Evolutionary conservation across 92 coral and sea anemone species (phyloP).

Genomic region (Epizoanthus stellaris): DNA sequence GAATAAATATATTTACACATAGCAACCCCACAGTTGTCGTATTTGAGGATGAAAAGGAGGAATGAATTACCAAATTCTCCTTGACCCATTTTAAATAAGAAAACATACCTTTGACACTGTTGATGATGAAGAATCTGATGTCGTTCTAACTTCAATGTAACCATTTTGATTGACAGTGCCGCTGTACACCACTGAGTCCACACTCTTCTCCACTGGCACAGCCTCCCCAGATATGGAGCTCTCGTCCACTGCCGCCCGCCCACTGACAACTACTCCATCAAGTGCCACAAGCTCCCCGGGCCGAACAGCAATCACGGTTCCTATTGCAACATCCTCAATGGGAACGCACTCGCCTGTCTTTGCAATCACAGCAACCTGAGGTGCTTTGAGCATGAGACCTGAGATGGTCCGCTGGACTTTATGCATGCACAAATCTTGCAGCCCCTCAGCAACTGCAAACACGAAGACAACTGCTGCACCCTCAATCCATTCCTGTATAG

Average conservation of each 20-base stretch:
- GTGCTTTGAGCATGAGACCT: slow-evolving; percentile 90
- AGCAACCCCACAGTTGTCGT: no score
- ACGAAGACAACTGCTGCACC: slow-evolving; percentile 97
- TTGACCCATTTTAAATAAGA: no score
- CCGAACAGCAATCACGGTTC: slow-evolving; percentile 88
- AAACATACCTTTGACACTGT: slow-evolving; percentile 81
- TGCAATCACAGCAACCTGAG: slow-evolving; percentile 90
- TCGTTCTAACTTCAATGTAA: slow-evolving; percentile 92
- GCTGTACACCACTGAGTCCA: slow-evolving; percentile 78
- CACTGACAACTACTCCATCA: slow-evolving; percentile 94
- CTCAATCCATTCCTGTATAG: slow-evolving; percentile 89
- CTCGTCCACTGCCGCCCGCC: slow-evolving; percentile 94
- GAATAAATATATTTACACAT: no score
- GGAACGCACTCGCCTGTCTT: slow-evolving; percentile 88
- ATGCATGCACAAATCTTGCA: slow-evolving; percentile 85
- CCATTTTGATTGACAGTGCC: slow-evolving; percentile 99
- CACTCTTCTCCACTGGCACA: slow-evolving; percentile 89
- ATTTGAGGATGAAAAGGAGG: no score
- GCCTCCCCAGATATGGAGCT: slow-evolving; percentile 97
- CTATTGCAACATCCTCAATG: slow-evolving; percentile 79
- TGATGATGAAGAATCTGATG: slow-evolving; percentile 86
- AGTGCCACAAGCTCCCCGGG: slow-evolving; percentile 96
- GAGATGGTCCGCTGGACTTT: slow-evolving; percentile 96
- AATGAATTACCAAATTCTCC: no score
- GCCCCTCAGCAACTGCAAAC: slow-evolving; percentile 81